Percentiles rank a stretch among this genome's conserved stretches.
These are phyloP conservation scores for Orthonychiurus folsomi DNA, from an alignment of 2,888 invertebrate species.

Conservation along the genomic window DNA sequence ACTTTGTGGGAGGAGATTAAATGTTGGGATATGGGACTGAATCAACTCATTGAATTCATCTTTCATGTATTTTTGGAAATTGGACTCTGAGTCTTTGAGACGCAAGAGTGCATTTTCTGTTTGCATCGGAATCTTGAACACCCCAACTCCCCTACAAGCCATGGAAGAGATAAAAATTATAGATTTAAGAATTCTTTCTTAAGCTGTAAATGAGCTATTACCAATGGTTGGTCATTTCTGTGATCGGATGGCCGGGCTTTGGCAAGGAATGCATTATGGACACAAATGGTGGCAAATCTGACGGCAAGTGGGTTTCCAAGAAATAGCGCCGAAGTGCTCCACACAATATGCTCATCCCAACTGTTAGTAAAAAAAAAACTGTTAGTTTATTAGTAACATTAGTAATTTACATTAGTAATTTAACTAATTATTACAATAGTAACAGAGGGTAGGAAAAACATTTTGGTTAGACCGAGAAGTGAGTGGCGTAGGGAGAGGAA, in stretches of 20 bases:
- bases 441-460: too few species aligned
- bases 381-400: too few species aligned
- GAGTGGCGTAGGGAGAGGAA: too few species aligned
- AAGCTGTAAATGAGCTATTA: too few species aligned
- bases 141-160: constrained; percentile 29
- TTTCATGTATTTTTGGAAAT: constrained; percentile 28
- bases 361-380: too few species aligned
- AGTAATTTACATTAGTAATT: too few species aligned
- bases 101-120: constrained; percentile 21
- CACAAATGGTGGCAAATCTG: constrained; percentile 24
- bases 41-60: constrained; percentile 29
- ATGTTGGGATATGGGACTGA: constrained; percentile 32
- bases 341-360: constrained; percentile 34
- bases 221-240: constrained; percentile 34
- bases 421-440: too few species aligned
- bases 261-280: constrained; percentile 37
- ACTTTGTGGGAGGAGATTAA: constrained; percentile 24
- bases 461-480: too few species aligned
- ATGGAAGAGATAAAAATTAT: too few species aligned
- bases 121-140: constrained; percentile 32
- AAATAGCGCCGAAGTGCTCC: constrained; percentile 32
- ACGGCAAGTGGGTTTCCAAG: constrained; percentile 9
- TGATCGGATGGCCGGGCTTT: constrained; percentile 32
- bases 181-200: not conserved
- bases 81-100: constrained; percentile 25